phyloP scores from a whole-genome alignment of 1,140 invertebrate species.

The Thaumatotibia leucotreta region DNA sequence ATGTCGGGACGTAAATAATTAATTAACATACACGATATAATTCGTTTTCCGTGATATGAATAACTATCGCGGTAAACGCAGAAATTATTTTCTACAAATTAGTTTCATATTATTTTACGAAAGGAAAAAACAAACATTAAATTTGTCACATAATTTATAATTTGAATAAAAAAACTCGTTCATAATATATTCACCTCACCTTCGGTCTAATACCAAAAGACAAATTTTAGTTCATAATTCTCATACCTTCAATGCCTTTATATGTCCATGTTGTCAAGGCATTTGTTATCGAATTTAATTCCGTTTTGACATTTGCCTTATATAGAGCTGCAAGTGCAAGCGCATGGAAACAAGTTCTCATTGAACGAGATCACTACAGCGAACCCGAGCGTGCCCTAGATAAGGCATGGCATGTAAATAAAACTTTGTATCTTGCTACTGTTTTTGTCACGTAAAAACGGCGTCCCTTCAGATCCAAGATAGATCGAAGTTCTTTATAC shows the following conservation, averaged over 20 bases:
- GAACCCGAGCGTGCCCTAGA: not conserved
- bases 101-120: too few relatives aligned
- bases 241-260: not conserved
- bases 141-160: too few relatives aligned
- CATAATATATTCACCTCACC: too few relatives aligned
- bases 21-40: too few relatives aligned
- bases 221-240: too few relatives aligned
- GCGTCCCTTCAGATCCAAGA: not conserved
- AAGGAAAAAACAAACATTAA: too few relatives aligned
- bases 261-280: not conserved
- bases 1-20: too few relatives aligned
- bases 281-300: slow-evolving; percentile 12
- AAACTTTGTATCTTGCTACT: not conserved
- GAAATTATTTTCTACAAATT: too few relatives aligned
- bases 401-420: not conserved
- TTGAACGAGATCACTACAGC: not conserved
- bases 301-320: slow-evolving; percentile 7
- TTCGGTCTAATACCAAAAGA: too few relatives aligned
- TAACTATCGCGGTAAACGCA: too few relatives aligned
- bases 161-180: too few relatives aligned
- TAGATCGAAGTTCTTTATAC: not conserved
- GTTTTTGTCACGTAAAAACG: not conserved
- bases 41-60: too few relatives aligned
- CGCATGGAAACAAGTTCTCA: slow-evolving; percentile 2
- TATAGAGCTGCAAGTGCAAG: not conserved